Evolutionary conservation across 2,797 vertebrate genomes (phyloP), one percentile per base, ranked within the genome.

Genomic region (Astyanax mexicanus): DNA sequence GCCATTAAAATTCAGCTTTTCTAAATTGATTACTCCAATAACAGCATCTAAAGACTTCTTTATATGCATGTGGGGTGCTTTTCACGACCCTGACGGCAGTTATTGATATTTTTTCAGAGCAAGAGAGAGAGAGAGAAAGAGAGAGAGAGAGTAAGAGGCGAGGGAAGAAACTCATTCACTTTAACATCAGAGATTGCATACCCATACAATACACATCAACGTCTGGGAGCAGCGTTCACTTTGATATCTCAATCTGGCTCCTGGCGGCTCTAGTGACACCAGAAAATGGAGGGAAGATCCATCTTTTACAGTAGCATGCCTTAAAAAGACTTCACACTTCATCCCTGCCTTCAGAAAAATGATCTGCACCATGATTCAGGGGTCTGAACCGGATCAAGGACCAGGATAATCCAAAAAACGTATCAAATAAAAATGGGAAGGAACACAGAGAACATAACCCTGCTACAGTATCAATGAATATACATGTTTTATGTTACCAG

Each of bases 211-310:
- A 71, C 64, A 66, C 69, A 44, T 49, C 57, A 37, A 27, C 6
- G 58, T 32, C 62, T 66, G 25, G 10, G 45, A n/a, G 44, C 25
- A 38, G 32, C 40, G 27, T n/a, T 10, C 29, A 3, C 25, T 42
- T 47, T 66, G 60, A 75, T 66, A 67, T 77, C 60, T 75, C 71
- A 78, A 61, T 66, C 45, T 70, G 55, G 21, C 17, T 60, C 75
- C 52, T 11, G 57, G 54, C 40, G 37, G 19, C 44, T 40, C 40
- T 23, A 57, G 45, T 57, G 57, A 47, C 69, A 73, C 66, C 17
- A n/a, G 55, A 66, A 67, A 76, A 71, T 57, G 55, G 40, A 73
- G 67, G 55, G 21, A 62, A 67, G 69, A 40, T 76, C 38, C 5
- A n/a, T 38, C 17, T 75, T 66, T 60, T 68, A 29, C 42, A 60